These are phyloP conservation scores for Chiridota heheva DNA, from an alignment of 35 echinoderm and acorn worm genomes.

Conservation along the genomic window DNA sequence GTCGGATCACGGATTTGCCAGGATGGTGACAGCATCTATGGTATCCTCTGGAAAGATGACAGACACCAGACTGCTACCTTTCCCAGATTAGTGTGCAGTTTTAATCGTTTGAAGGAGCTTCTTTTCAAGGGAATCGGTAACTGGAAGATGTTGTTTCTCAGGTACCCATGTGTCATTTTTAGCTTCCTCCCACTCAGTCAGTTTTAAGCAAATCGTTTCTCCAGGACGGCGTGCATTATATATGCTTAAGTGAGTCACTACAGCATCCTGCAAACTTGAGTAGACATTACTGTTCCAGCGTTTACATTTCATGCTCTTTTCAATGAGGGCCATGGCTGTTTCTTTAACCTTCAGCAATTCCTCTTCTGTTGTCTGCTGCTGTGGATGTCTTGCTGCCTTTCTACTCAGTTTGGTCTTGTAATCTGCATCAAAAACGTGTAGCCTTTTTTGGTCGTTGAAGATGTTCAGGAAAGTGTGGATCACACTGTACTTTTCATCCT, in stretches of 20 bases:
- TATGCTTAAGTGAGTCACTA: slow-evolving; percentile 19
- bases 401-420: too few species aligned
- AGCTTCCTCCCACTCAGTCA: slow-evolving; percentile 36
- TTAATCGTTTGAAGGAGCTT: not conserved
- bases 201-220: slow-evolving; percentile 19
- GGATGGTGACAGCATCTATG: slow-evolving; percentile 7
- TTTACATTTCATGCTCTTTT: too few species aligned
- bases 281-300: too few species aligned
- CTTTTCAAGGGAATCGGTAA: slow-evolving; percentile 14
- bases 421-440: too few species aligned
- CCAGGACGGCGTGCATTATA: slow-evolving; percentile 35
- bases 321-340: too few species aligned
- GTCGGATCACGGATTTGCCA: not conserved
- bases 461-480: too few species aligned
- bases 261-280: slow-evolving; percentile 5
- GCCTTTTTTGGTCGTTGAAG: too few species aligned
- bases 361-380: too few species aligned
- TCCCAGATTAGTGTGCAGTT: slow-evolving; percentile 17
- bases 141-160: not conserved
- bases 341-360: too few species aligned
- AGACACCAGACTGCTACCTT: slow-evolving; percentile 20
- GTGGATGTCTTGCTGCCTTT: too few species aligned
- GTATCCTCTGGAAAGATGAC: slow-evolving; percentile 27
- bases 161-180: slow-evolving; percentile 22
- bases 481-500: too few species aligned